phyloP scores from a whole-genome alignment of 2,888 invertebrate genomes.

The Acrobeloides nanus region DNA sequence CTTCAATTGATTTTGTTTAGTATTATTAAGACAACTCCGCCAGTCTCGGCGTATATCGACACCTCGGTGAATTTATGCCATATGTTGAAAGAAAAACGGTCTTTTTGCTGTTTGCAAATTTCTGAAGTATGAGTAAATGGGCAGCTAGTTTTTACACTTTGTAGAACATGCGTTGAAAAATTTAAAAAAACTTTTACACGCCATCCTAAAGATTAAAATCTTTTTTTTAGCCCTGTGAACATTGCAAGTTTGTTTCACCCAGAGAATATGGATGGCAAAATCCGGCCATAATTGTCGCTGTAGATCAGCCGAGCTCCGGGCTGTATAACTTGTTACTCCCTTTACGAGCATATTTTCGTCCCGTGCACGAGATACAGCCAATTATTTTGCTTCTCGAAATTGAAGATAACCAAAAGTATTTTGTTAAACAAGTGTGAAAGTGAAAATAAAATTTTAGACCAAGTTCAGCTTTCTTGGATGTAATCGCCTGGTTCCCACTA shows the following conservation, averaged over 20 bases:
- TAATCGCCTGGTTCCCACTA: conserved; percentile 89
- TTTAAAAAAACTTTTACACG: too few species aligned
- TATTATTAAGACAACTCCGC: conserved; percentile 89
- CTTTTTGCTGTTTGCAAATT: conserved; percentile 86
- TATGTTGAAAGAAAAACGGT: conserved; percentile 86
- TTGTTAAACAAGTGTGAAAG: too few species aligned
- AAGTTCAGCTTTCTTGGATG: conserved; percentile 83
- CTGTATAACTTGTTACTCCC: conserved; percentile 98
- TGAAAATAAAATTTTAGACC: too few species aligned
- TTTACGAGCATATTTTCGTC: conserved; percentile 84
- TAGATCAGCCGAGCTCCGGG: conserved; percentile 91
- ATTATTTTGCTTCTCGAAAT: conserved; percentile 83
- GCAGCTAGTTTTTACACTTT: too few species aligned
- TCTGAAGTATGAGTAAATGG: conserved; percentile 32
- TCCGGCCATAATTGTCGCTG: conserved; percentile 89
- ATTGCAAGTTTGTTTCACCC: conserved; percentile 82
- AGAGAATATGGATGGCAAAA: conserved; percentile 91
- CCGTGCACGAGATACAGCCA: conserved; percentile 86
- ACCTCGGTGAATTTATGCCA: conserved; percentile 96
- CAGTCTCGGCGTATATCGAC: conserved; percentile 92
- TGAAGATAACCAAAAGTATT: too few species aligned
- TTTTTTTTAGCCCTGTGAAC: conserved; percentile 78
- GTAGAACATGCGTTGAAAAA: too few species aligned
- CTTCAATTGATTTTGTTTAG: conserved; percentile 59
- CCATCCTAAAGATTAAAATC: too few species aligned